Conservation (phyloP, 2,888 invertebrate species). For the Protophormia terraenovae region DNA sequence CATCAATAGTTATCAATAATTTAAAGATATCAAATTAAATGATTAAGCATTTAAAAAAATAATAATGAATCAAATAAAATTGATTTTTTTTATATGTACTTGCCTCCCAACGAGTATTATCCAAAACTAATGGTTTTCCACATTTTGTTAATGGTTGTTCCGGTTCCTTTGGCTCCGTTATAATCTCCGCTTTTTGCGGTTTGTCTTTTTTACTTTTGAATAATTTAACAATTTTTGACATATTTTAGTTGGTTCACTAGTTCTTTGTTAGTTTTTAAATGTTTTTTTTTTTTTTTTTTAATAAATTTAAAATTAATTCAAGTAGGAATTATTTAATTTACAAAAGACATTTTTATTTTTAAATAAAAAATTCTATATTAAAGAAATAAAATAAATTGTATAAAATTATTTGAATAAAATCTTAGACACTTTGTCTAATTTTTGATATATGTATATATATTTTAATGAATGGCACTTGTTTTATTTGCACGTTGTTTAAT, state of each 20-base stretch:
- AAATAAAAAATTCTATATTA: slow-evolving; percentile 5
- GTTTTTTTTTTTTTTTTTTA: slow-evolving; percentile 32
- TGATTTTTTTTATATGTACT: slow-evolving; percentile 70
- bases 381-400: not conserved
- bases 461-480: slow-evolving; percentile 16
- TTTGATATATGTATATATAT: not conserved
- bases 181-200: slow-evolving; percentile 79
- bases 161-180: slow-evolving; percentile 75
- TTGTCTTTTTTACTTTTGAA: slow-evolving; percentile 78
- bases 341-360: not conserved
- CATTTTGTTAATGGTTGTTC: slow-evolving; percentile 76
- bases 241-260: slow-evolving; percentile 57
- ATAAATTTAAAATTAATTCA: not conserved
- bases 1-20: too few species aligned
- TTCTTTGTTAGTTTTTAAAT: not conserved
- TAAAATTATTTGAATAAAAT: not conserved
- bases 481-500: slow-evolving; percentile 49
- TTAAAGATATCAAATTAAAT: not conserved
- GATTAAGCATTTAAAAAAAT: not conserved
- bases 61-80: not conserved
- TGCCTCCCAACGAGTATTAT: slow-evolving; percentile 80
- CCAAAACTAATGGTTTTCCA: slow-evolving; percentile 79
- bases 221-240: slow-evolving; percentile 73
- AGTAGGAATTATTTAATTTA: slow-evolving; percentile 2
- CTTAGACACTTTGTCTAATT: not conserved